Percentiles rank a stretch among this genome's conserved stretches.
Conservation (phyloP, 2,797 vertebrate species). For the Apogon talboti region DNA sequence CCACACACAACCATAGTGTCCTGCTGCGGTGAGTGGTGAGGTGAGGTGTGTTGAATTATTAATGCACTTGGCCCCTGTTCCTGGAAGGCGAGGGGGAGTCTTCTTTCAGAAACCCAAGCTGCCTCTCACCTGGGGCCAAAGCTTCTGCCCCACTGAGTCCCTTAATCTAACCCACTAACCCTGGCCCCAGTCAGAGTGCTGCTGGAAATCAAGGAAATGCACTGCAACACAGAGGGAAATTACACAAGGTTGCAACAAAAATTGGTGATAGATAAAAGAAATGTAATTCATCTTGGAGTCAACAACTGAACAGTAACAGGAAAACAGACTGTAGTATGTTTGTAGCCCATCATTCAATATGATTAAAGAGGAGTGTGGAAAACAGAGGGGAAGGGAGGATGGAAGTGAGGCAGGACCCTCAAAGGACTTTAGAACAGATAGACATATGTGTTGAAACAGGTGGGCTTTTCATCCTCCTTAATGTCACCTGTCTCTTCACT, state of each 20-base stretch:
- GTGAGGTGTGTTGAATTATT: slow-evolving; percentile 82
- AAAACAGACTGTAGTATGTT: slow-evolving; percentile 1
- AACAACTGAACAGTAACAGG: no score
- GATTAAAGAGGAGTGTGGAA: slow-evolving; percentile 33
- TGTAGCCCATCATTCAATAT: slow-evolving; percentile 7
- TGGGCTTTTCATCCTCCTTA: slow-evolving; percentile 33
- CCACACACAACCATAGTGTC: slow-evolving; percentile 66
- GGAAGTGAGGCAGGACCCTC: slow-evolving; percentile 28
- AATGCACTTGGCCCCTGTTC: slow-evolving; percentile 81
- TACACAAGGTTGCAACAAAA: slow-evolving; percentile 7
- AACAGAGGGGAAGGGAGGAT: slow-evolving; percentile 43
- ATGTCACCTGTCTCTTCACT: slow-evolving; percentile 32
- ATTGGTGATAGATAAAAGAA: no score
- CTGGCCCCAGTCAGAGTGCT: slow-evolving; percentile 19
- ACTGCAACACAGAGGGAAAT: slow-evolving; percentile 1
- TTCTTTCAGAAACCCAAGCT: slow-evolving; percentile 87
- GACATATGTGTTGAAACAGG: slow-evolving; percentile 41
- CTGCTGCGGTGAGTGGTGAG: slow-evolving; percentile 66
- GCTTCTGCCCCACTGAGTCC: slow-evolving; percentile 57
- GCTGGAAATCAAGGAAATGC: slow-evolving; percentile 42
- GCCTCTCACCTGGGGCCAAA: slow-evolving; percentile 72
- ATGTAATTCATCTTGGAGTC: no score
- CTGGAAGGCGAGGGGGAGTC: slow-evolving; percentile 82
- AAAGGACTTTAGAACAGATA: slow-evolving; percentile 44
- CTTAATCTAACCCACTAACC: slow-evolving; percentile 51